Percentiles rank a stretch among this genome's conserved stretches.
phyloP scores from a whole-genome alignment of 2,113 vertebrate genomes.

The Ivindomyrus marchei region DNA sequence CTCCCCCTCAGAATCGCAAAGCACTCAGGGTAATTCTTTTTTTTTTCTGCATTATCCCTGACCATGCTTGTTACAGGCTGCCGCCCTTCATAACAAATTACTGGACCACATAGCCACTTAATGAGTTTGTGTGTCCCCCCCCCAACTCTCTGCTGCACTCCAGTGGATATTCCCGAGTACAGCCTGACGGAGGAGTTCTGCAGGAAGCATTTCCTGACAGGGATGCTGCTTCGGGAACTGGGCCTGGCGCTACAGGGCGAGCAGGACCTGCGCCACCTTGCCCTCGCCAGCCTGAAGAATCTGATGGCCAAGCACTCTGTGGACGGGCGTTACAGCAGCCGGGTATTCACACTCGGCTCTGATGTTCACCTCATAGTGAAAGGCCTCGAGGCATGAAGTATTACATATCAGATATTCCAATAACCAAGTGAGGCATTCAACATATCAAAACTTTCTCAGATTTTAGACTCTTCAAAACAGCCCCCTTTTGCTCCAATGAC shows the following conservation, averaged over 20 bases:
- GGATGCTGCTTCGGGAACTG: constrained; percentile 84
- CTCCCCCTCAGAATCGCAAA: constrained; percentile 53
- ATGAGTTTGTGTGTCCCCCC: neutral
- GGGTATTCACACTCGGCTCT: constrained; percentile 56
- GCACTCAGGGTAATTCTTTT: constrained; percentile 57
- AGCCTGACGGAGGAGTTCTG: constrained; percentile 94
- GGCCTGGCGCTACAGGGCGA: constrained; percentile 93
- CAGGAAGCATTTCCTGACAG: constrained; percentile 92
- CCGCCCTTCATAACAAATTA: neutral
- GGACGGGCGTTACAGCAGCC: constrained; percentile 80
- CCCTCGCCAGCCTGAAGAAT: constrained; percentile 86
- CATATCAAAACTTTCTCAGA: neutral
- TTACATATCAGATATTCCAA: neutral
- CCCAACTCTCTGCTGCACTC: constrained; percentile 25
- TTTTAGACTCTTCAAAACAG: neutral
- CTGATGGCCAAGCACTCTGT: constrained; percentile 96
- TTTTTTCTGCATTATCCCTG: constrained; percentile 1
- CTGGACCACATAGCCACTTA: neutral
- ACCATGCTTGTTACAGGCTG: neutral
- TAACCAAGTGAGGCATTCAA: neutral
- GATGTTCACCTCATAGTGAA: neutral
- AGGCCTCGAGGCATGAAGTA: neutral
- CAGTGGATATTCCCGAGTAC: constrained; percentile 85
- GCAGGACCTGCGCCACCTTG: constrained; percentile 88
- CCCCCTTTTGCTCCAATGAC: neutral